Conservation (phyloP, 2,888 invertebrate genomes). For the Achlya flavicornis region DNA sequence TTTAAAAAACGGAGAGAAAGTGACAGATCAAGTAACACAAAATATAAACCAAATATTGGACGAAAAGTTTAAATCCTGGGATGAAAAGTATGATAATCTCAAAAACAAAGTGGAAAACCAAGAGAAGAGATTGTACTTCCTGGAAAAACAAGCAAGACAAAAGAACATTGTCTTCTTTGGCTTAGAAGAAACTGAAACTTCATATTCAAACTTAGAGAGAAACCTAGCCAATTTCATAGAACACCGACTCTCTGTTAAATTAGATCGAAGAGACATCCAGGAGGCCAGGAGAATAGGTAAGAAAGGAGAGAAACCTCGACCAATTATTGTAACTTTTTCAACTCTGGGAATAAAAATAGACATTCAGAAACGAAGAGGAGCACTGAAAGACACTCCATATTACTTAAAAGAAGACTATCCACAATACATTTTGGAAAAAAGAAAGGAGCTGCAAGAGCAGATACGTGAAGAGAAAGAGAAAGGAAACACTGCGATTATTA, state of each 20-base stretch:
- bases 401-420: background rate
- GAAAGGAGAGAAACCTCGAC: background rate
- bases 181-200: slow-evolving; percentile 8
- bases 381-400: background rate
- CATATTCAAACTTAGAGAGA: slow-evolving; percentile 5
- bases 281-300: slow-evolving; percentile 5
- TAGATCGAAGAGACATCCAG: slow-evolving; percentile 2
- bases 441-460: no score
- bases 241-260: background rate
- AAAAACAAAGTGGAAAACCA: no score
- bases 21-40: no score
- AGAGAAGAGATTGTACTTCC: no score
- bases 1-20: no score
- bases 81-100: no score
- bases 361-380: background rate
- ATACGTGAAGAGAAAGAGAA: no score
- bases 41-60: no score
- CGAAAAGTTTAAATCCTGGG: no score
- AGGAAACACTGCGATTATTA: no score
- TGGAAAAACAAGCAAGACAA: slow-evolving; percentile 25
- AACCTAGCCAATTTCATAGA: background rate
- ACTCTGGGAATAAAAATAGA: background rate
- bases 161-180: slow-evolving; percentile 15
- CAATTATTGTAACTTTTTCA: background rate
- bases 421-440: no score